Conservation (phyloP, 53 echinoderm and acorn worm species). For the Holothuria leucospilota region DNA sequence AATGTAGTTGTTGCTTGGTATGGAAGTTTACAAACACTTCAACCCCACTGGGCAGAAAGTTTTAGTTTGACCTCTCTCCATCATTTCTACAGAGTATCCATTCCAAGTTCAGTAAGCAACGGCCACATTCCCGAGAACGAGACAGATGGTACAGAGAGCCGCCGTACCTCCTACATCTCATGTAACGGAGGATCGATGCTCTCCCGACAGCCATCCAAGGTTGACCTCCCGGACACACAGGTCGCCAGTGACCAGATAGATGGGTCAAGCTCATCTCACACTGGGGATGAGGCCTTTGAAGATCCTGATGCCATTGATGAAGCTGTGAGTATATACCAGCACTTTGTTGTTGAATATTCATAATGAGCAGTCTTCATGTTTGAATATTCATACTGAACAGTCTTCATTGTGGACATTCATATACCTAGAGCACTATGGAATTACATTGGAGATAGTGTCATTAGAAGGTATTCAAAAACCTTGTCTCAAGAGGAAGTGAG, state of each 20-base stretch:
- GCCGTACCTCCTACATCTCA: slow-evolving; percentile 93
- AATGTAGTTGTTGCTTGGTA: too few species aligned
- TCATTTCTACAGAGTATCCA: slow-evolving; percentile 23
- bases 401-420: too few species aligned
- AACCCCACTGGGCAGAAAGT: too few species aligned
- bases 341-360: not conserved
- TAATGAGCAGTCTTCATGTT: too few species aligned
- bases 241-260: slow-evolving; percentile 66
- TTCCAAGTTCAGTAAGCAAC: slow-evolving; percentile 62
- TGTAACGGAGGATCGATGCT: slow-evolving; percentile 93
- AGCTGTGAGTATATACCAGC: slow-evolving; percentile 71
- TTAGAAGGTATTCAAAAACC: too few species aligned
- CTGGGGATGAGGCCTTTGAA: slow-evolving; percentile 71
- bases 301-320: slow-evolving; percentile 95
- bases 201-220: slow-evolving; percentile 51
- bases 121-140: slow-evolving; percentile 91
- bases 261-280: slow-evolving; percentile 31
- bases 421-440: too few species aligned
- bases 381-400: too few species aligned
- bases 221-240: slow-evolving; percentile 43
- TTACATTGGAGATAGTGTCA: too few species aligned
- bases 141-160: slow-evolving; percentile 82
- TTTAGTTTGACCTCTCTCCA: too few species aligned
- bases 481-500: too few species aligned
- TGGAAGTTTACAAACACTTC: too few species aligned